A percentile compares a stretch with the other conserved stretches of the same genome.
Evolutionary conservation across 2,797 vertebrate genomes (phyloP).

Genomic region (Poecile montanus): DNA sequence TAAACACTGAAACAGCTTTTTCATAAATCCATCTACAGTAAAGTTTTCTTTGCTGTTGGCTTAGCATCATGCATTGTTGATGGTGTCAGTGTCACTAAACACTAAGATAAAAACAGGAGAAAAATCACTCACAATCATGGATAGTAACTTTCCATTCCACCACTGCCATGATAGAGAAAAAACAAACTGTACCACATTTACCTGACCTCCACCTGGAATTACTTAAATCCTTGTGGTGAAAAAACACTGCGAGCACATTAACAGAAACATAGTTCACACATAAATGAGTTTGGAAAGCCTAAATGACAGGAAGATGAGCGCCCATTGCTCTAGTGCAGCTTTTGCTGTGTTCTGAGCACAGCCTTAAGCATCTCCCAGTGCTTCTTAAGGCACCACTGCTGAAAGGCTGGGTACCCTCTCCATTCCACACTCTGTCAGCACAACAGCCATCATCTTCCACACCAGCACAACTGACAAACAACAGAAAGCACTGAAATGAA

Average conservation of each 20-base stretch:
- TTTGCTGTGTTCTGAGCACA: not conserved
- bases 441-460: not conserved
- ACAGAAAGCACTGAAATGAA: not conserved
- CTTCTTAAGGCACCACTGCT: rapidly evolving
- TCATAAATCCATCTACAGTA: not conserved
- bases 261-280: not conserved
- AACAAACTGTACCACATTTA: not conserved
- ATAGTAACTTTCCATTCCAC: not conserved
- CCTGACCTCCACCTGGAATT: not conserved
- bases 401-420: not conserved
- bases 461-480: not conserved
- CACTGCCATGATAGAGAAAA: not conserved
- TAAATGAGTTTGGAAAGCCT: not conserved
- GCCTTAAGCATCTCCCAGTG: not conserved
- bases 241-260: not conserved
- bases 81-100: not conserved
- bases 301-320: not conserved
- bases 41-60: not conserved
- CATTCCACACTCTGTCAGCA: not conserved
- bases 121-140: not conserved
- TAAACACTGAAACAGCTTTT: not conserved
- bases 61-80: not conserved
- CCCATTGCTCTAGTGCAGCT: not conserved
- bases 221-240: not conserved
- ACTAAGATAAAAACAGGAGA: not conserved